Base-by-base conservation (phyloP, 2,797 vertebrate species). In the Babyrousa celebensis region DNA sequence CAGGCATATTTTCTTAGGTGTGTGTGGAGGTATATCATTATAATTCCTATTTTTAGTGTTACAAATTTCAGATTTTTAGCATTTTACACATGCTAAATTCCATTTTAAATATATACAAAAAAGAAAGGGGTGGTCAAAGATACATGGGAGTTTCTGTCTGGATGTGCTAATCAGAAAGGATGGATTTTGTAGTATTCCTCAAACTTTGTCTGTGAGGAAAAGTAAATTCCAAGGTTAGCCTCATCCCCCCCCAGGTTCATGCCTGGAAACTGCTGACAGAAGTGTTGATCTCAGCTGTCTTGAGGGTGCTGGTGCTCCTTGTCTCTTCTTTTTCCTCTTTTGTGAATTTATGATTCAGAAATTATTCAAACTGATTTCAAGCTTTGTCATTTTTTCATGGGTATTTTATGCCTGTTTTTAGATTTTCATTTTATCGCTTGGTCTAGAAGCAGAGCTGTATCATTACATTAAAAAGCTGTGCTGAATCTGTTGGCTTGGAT, bases 251-350 rank as follows among this genome's bases (percentile, higher is more conserved):
- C 25, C 85, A 87, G 92, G 40, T 92, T 96, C 92, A 97, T 56
- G 95, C 65, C 90, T 96, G 74, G 96, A 96, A 97, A 96, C 85
- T 92, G 78, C 96, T 96, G 94, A 77, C 14, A 85, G 75, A 95
- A 94, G 67, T 96, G 93, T 85, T 96, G 91, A 95, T 94, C 70
- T 95, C 90, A 95, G 90, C 94, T 91, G 58, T 94, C 74, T 62
- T 56, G 70, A 94, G 23, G 65, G 72, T 95, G 29, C 63, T 93
- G 82, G 78, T 36, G 36, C 36, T 36, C 36, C 36, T 36, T 36
- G 36, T 70, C 52, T 72, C 6, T 43, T 60, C n/a, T 79, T 29
- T 17, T 5, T 93, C 74, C 0, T 21, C 15, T 29, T 82, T 56
- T 68, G 71, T 65, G 52, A 94, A 95, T 96, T 95, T 96, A 93